Base-by-base conservation (phyloP, 2,113 vertebrate genomes). In the Zosterops hypoxanthus region DNA sequence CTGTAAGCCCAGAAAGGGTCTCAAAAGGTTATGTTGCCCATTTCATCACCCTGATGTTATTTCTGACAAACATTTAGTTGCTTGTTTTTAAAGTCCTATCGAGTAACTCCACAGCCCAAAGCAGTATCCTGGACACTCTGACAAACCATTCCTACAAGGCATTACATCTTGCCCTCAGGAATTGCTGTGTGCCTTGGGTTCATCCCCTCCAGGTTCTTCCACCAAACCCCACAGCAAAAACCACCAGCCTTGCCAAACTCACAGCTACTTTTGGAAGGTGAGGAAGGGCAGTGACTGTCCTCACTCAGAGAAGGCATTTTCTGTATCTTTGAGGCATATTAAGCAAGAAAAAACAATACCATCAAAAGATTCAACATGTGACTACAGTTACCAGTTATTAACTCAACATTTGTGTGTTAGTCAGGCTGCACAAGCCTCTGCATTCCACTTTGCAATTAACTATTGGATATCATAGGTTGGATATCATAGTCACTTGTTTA, bases 151-250 rank as follows among this genome's bases (percentile, higher is more conserved):
- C 24, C 56, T 5, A 2, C 34, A 0, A 1, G 7, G 46, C 22
- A 77, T 22, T 22, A 39, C 39, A 0, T 14, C 29, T 20, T 52
- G 23, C 66, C 42, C 49, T 63, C 8, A 34, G 84, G 56, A 42
- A 66, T 3, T 3, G 0, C 3, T 1, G 7, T 3, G 12, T 11
- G 19, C 42, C 57, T 46, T 28, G 29, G 11, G 29, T 17, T 89
- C 57, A 47, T 14, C 15, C 12, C 20, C 44, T 33, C 39, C 0
- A 4, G 33, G 22, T 64, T 63, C 68, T 18, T 55, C 44, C 46
- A 47, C 29, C 82, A 90, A 65, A 77, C 4, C 50, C 46, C 5
- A 0, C n/a, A 29, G 36, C 24, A 47, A 81, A 66, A 29, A 56
- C 3, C 69, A 46, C 10, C 59, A 81, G 24, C 69, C 29, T 57